Evolutionary conservation across 2,888 invertebrate species (phyloP).

Genomic region (Erpobdella octoculata): DNA sequence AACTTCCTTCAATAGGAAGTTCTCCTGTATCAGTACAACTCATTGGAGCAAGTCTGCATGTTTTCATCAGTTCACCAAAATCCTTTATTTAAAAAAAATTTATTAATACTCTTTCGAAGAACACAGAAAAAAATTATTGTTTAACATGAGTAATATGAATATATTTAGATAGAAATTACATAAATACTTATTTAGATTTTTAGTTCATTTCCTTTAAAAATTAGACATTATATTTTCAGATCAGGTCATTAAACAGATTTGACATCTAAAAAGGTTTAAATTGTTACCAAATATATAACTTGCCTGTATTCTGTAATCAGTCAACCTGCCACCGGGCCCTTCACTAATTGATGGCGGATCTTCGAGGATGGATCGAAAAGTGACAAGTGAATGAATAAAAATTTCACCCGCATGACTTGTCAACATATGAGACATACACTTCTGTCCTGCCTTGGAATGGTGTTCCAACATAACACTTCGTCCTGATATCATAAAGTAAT

Average conservation of each 20-base stretch:
- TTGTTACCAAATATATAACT: neutral
- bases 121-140: too few relatives aligned
- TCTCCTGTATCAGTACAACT: neutral
- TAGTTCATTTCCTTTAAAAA: neutral
- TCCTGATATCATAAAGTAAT: too few relatives aligned
- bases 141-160: neutral
- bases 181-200: neutral
- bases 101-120: too few relatives aligned
- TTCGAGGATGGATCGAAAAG: constrained; percentile 74
- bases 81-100: constrained; percentile 60
- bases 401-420: constrained; percentile 91
- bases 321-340: constrained; percentile 84
- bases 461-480: constrained; percentile 66
- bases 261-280: neutral
- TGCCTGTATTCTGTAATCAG: constrained; percentile 70
- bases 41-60: constrained; percentile 67
- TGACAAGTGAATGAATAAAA: constrained; percentile 80
- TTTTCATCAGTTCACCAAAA: constrained; percentile 78
- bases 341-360: constrained; percentile 91
- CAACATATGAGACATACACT: constrained; percentile 82
- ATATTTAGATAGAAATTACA: neutral
- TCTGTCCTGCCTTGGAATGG: constrained; percentile 60
- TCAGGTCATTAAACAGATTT: neutral
- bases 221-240: neutral
- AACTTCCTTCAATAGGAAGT: neutral